These are phyloP conservation scores for Sterrhoptilus dennistouni DNA, from an alignment of 2,113 vertebrate species.

Conservation along the genomic window DNA sequence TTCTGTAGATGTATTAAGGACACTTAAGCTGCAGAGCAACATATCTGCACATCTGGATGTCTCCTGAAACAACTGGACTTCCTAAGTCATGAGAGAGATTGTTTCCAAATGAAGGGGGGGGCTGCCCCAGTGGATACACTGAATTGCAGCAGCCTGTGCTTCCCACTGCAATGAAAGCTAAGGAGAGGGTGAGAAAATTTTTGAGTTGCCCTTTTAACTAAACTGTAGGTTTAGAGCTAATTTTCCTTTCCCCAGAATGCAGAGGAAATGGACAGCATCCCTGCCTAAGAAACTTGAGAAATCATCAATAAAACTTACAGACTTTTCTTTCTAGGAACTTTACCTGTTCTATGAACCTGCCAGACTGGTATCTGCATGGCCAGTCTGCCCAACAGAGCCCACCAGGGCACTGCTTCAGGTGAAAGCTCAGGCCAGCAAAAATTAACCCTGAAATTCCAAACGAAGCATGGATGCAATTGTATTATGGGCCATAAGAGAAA, in stretches of 20 bases:
- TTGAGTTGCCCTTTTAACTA: neutral
- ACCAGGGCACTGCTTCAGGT: neutral
- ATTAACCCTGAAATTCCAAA: neutral
- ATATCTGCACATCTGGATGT: neutral
- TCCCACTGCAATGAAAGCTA: neutral
- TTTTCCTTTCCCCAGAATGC: neutral
- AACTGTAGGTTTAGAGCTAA: neutral
- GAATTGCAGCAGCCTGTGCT: neutral
- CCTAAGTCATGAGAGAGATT: neutral
- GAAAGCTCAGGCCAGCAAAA: neutral
- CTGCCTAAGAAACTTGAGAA: neutral
- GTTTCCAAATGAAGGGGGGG: neutral
- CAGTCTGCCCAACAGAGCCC: neutral
- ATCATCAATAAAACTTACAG: neutral
- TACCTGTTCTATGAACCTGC: neutral
- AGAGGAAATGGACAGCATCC: accelerated
- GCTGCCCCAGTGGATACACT: neutral
- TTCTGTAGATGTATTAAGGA: neutral
- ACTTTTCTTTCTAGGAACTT: neutral
- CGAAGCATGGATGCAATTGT: neutral
- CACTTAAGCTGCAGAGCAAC: neutral
- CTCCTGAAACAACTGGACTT: neutral
- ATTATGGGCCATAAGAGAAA: neutral
- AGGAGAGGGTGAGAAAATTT: neutral
- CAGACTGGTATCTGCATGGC: neutral